These are phyloP conservation scores for Eristalinus aeneus DNA, from an alignment of 2,888 invertebrate genomes.

Conservation along the genomic window DNA sequence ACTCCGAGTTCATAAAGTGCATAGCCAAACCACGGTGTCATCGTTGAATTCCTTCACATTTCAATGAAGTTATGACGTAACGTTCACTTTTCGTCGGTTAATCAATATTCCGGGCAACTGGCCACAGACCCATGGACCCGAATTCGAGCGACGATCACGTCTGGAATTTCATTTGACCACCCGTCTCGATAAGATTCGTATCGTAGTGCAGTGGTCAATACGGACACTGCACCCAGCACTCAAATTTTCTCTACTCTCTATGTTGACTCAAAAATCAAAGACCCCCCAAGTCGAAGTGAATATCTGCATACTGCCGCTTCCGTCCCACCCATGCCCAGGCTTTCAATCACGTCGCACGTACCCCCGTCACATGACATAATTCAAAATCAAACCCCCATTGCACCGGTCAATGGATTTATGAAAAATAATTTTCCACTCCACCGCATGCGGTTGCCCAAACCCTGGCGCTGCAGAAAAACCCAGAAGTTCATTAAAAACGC, in stretches of 20 bases:
- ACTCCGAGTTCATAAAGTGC: too few species aligned
- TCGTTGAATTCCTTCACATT: background rate
- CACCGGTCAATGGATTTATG: background rate
- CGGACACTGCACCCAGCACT: too few species aligned
- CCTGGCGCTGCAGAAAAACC: background rate
- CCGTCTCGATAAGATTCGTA: background rate
- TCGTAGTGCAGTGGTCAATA: background rate
- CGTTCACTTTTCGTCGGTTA: background rate
- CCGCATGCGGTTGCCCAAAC: background rate
- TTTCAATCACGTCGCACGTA: background rate
- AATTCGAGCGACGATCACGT: background rate
- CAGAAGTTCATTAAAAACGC: background rate
- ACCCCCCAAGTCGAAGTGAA: background rate
- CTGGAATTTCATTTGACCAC: background rate
- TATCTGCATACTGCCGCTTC: too few species aligned
- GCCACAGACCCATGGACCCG: background rate
- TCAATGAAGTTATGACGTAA: background rate
- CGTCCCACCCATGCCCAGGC: background rate
- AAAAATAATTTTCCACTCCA: background rate
- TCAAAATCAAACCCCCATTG: background rate
- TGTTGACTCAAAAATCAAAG: background rate
- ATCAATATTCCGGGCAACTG: background rate
- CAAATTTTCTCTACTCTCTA: too few species aligned
- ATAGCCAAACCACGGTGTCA: too few species aligned
- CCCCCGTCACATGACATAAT: background rate